Percentiles rank a stretch among this genome's conserved stretches.
Conservation (phyloP, 2,888 invertebrate genomes). For the Drosophila peninsularis region DNA sequence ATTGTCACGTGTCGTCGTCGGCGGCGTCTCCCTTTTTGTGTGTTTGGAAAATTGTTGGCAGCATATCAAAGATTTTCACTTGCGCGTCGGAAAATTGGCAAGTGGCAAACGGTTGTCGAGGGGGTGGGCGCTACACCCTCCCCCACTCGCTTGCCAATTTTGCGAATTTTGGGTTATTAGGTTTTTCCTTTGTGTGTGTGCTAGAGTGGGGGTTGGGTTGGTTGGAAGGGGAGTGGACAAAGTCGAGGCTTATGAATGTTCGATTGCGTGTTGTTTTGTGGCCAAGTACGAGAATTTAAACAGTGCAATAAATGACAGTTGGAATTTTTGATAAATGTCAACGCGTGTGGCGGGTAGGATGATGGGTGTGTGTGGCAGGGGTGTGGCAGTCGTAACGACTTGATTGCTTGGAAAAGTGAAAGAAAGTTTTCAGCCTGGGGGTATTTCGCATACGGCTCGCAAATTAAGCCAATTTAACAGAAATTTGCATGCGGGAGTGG, state of each 20-base stretch:
- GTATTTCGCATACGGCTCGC: conserved; percentile 37
- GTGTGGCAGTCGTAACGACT: conserved; percentile 45
- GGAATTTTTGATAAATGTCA: conserved; percentile 71
- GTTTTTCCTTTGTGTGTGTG: conserved; percentile 50
- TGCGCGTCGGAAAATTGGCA: conserved; percentile 63
- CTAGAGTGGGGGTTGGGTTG: conserved; percentile 43
- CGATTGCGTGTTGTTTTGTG: conserved; percentile 64
- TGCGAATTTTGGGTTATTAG: conserved; percentile 71
- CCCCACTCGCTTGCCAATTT: conserved; percentile 52
- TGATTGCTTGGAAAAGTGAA: conserved; percentile 71
- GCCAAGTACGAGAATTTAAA: conserved; percentile 54
- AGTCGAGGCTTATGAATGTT: conserved; percentile 65
- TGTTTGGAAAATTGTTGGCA: conserved; percentile 63
- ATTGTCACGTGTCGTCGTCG: conserved; percentile 75
- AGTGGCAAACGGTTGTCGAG: conserved; percentile 31
- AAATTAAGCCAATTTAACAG: conserved; percentile 69
- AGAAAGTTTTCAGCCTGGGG: conserved; percentile 47
- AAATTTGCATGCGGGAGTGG: conserved; percentile 33
- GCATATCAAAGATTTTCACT: conserved; percentile 69
- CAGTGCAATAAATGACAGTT: conserved; percentile 72
- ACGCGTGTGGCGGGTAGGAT: conserved; percentile 64
- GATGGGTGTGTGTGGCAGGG: neutral
- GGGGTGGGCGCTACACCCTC: conserved; percentile 13
- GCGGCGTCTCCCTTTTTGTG: conserved; percentile 36
- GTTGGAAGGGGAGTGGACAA: neutral